Conservation (phyloP, 2,113 vertebrate genomes). For the Apodemus sylvaticus region DNA sequence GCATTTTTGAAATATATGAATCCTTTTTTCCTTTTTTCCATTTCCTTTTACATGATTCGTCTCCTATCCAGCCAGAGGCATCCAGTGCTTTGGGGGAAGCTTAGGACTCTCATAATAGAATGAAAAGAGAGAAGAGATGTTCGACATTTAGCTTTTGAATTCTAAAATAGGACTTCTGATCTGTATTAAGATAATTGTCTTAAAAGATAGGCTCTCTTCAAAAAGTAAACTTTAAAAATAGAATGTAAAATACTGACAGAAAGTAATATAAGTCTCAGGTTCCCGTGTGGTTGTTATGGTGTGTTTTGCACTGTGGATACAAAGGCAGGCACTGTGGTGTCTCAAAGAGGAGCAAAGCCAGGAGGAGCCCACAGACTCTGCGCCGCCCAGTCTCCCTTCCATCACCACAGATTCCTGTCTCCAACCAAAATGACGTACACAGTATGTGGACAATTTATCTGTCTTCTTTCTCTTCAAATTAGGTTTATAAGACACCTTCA, state of each 20-base stretch:
- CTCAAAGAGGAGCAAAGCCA: not conserved
- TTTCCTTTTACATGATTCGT: constrained; percentile 59
- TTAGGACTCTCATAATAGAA: constrained; percentile 34
- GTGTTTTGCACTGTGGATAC: not conserved
- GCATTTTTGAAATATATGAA: constrained; percentile 66
- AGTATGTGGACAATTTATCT: not conserved
- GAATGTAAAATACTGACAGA: not conserved
- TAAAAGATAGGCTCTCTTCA: constrained; percentile 12
- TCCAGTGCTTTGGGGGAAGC: constrained; percentile 60
- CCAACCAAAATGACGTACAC: not conserved
- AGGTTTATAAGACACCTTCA: not conserved
- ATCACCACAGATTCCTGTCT: not conserved
- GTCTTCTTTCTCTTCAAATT: constrained; percentile 38
- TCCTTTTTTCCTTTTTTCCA: constrained; percentile 58
- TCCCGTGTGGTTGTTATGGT: not conserved
- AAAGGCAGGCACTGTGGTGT: not conserved
- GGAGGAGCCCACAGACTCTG: not conserved
- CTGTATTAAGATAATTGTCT: constrained; percentile 65
- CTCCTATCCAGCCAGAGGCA: constrained; percentile 71
- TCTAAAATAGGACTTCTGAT: constrained; percentile 67
- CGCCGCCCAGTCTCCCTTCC: not conserved
- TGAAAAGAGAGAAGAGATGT: constrained; percentile 46
- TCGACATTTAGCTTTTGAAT: constrained; percentile 58
- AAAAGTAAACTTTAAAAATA: constrained; percentile 54
- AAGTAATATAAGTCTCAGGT: not conserved